Percentiles rank a stretch among this genome's conserved stretches.
Evolutionary conservation across 1,140 invertebrate genomes (phyloP).

Genomic region (Protaetia brevitarsis): DNA sequence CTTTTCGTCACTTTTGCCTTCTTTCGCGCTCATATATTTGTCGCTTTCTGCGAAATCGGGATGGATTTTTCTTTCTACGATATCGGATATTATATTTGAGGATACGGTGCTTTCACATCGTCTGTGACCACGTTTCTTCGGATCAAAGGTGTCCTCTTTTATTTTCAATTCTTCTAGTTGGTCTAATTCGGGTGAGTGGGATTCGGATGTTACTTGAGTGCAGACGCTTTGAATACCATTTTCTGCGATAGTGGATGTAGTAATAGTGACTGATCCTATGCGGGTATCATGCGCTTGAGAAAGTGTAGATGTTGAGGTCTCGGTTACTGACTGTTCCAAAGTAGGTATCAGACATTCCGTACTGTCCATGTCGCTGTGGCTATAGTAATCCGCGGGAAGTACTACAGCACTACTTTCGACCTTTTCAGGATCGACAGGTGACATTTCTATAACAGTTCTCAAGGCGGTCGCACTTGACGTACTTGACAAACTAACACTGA

Average conservation of each 20-base stretch:
- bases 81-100: conserved; percentile 34
- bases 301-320: conserved; percentile 45
- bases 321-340: conserved; percentile 29
- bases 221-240: conserved; percentile 52
- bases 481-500: conserved; percentile 56
- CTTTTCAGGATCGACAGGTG: conserved; percentile 46
- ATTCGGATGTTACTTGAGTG: conserved; percentile 56
- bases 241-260: conserved; percentile 53
- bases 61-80: conserved; percentile 32
- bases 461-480: conserved; percentile 53
- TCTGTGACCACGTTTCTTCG: conserved; percentile 54
- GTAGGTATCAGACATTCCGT: conserved; percentile 35
- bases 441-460: conserved; percentile 56
- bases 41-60: conserved; percentile 45
- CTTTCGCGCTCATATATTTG: conserved; percentile 48
- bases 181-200: conserved; percentile 44
- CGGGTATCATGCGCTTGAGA: conserved; percentile 36
- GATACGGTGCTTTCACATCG: conserved; percentile 55
- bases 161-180: conserved; percentile 57
- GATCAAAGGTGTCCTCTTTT: conserved; percentile 51
- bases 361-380: conserved; percentile 45
- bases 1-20: conserved; percentile 48
- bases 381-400: conserved; percentile 55
- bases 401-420: conserved; percentile 46
- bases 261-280: conserved; percentile 52